Conservation (phyloP, 2,888 invertebrate species). For the Scaptodrosophila latifasciaeformis region DNA sequence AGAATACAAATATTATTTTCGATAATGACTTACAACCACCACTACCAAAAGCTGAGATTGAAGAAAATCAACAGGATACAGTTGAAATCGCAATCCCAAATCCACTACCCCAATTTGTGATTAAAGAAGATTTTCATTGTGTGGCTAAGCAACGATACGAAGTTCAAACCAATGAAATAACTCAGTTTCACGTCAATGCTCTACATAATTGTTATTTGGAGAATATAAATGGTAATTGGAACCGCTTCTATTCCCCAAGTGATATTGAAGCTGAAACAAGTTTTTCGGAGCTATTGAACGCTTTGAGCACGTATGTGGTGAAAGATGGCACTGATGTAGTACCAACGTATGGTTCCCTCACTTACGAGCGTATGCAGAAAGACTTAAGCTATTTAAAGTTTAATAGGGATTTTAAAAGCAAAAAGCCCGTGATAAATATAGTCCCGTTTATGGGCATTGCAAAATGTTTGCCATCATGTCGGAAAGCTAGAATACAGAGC, state of each 20-base stretch:
- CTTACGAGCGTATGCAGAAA: conserved; percentile 68
- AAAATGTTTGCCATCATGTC: conserved; percentile 46
- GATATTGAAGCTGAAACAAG: conserved; percentile 1
- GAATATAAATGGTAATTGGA: conserved; percentile 79
- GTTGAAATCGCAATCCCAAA: conserved; percentile 7
- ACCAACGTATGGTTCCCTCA: conserved; percentile 71
- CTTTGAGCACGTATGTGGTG: conserved; percentile 29
- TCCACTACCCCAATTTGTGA: conserved; percentile 30
- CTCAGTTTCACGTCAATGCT: conserved; percentile 76
- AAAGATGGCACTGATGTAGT: conserved; percentile 67
- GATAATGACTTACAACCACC: background rate
- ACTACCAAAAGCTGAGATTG: background rate
- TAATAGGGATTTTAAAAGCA: conserved; percentile 32
- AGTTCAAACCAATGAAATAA: conserved; percentile 70
- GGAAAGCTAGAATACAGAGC: no score
- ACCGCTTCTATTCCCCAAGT: conserved; percentile 57
- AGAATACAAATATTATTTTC: background rate
- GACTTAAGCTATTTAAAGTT: conserved; percentile 63
- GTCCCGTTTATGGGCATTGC: conserved; percentile 69
- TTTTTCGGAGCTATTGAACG: conserved; percentile 11
- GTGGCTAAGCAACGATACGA: conserved; percentile 68
- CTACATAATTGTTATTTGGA: conserved; percentile 78
- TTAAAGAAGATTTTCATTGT: conserved; percentile 68
- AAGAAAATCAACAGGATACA: background rate
- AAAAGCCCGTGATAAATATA: no score